These are phyloP conservation scores for Caenorhabditis imperialis DNA, from an alignment of 2,888 invertebrate genomes.

Conservation along the genomic window DNA sequence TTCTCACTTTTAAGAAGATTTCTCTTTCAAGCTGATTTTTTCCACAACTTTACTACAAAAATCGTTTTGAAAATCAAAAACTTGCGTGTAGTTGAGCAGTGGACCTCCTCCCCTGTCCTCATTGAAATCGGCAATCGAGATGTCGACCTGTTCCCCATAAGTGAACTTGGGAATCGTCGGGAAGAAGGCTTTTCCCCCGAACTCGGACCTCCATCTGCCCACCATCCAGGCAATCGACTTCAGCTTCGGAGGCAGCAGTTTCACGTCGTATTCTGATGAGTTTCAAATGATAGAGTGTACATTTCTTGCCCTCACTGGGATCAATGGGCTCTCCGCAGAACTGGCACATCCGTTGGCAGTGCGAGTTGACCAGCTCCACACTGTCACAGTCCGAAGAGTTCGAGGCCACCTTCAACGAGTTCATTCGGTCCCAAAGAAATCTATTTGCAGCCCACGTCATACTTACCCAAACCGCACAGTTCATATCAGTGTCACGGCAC, in stretches of 20 bases:
- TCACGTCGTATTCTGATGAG: slow-evolving; percentile 73
- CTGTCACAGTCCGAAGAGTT: slow-evolving; percentile 59
- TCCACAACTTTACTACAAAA: too few relatives aligned
- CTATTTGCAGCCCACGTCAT: too few relatives aligned
- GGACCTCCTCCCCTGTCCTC: slow-evolving; percentile 52
- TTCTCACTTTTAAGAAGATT: too few relatives aligned
- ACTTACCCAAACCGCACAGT: slow-evolving; percentile 68
- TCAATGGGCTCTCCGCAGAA: slow-evolving; percentile 64
- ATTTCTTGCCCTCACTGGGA: slow-evolving; percentile 45
- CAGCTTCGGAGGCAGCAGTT: slow-evolving; percentile 65
- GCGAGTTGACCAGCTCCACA: slow-evolving; percentile 62
- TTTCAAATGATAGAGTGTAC: background rate
- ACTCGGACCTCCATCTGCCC: slow-evolving; percentile 77
- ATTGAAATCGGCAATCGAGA: slow-evolving; percentile 64
- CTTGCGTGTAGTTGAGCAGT: slow-evolving; percentile 75
- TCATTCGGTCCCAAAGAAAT: background rate
- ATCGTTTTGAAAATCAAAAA: too few relatives aligned
- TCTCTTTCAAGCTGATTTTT: too few relatives aligned
- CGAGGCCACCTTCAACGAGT: slow-evolving; percentile 55
- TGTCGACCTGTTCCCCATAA: slow-evolving; percentile 77
- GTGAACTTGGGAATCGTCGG: slow-evolving; percentile 78
- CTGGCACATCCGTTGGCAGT: slow-evolving; percentile 68
- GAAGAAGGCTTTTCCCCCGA: slow-evolving; percentile 76
- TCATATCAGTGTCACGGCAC: slow-evolving; percentile 74
- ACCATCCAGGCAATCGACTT: slow-evolving; percentile 75